Evolutionary conservation across 2,797 vertebrate species (phyloP).

Genomic region (Sternarchorhynchus goeldii): DNA sequence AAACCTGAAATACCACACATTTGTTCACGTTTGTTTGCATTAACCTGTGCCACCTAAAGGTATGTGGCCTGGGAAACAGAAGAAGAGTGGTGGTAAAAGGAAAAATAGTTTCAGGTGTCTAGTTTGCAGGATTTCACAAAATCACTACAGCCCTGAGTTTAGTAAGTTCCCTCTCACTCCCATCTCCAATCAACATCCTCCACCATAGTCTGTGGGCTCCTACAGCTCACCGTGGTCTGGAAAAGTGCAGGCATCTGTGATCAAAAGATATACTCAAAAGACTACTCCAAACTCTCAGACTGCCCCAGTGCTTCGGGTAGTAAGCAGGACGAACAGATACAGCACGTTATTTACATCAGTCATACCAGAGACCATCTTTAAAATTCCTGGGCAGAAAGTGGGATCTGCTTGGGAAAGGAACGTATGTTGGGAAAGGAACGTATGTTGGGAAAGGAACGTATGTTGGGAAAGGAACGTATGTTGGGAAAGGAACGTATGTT

Average conservation of each 20-base stretch:
- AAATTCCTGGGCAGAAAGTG: conserved; percentile 25
- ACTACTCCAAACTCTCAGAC: conserved; percentile 21
- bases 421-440: neutral
- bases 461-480: conserved; percentile 19
- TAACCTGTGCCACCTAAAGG: neutral
- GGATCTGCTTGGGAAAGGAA: conserved; percentile 7
- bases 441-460: too few relatives aligned
- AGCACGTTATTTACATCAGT: conserved; percentile 39
- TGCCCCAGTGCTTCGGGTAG: conserved; percentile 14
- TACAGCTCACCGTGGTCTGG: conserved; percentile 34
- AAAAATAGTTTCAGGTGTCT: neutral
- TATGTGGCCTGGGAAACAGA: neutral
- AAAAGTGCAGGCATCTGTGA: conserved; percentile 33
- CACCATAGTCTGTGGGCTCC: neutral
- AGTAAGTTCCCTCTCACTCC: neutral
- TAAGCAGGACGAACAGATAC: conserved; percentile 17
- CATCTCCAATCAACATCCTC: neutral
- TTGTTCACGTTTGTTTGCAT: neutral
- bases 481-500: neutral
- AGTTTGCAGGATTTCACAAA: neutral
- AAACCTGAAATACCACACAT: neutral
- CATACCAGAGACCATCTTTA: conserved; percentile 33
- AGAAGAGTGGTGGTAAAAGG: neutral
- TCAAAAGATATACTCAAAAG: conserved; percentile 32
- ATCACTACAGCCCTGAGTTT: neutral